Evolutionary conservation across 2,797 vertebrate genomes (phyloP), one percentile per base, ranked within the genome.

Genomic region (Gymnothorax javanicus): DNA sequence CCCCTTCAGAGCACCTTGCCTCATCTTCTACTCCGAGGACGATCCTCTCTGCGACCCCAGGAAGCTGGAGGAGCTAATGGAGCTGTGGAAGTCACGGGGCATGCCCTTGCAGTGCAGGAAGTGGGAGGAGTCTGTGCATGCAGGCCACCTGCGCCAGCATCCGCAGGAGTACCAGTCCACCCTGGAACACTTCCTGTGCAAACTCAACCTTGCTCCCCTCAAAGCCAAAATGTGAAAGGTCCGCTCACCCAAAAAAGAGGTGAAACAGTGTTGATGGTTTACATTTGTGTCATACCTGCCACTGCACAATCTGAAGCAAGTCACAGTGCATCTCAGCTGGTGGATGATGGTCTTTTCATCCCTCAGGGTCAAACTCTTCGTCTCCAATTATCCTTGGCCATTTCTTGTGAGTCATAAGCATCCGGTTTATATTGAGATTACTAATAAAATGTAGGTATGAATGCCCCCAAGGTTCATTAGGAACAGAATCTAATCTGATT

Each of bases 21-120:
- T 96, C n/a, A 92, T 96, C 88, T 96, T 95, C 93, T 95, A 88
- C 82, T 94, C 94, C 17, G 91, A 92, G 20, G 94, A 96, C 0
- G 96, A 97, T 27, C 4, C n/a, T 0, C 33, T 97, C 89, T 93
- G 94, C 0, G 85, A 95, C 54, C 13, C 89, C 0, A 43, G 3
- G 6, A 57, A 7, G 20, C 0, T 94, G 84, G 88, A 93, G 27
- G 87, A 93, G 0, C 0, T 96, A 56, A 87, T 93, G 0, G 85
- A 79, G 2, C 2, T 85, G 2, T 95, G 93, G 96, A 87, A 1
- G 52, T 89, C 54, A 0, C 89, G 7, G 0, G 95, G 94, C 15
- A 89, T 95, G 0, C 59, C 57, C 0, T 82, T 95, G 9, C 91
- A 90, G 0, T 88, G 85, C 3, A 94, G 93, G 90, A 95, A 91